phyloP scores from a whole-genome alignment of 2,888 invertebrate species.

The Amphipoea oculea region DNA sequence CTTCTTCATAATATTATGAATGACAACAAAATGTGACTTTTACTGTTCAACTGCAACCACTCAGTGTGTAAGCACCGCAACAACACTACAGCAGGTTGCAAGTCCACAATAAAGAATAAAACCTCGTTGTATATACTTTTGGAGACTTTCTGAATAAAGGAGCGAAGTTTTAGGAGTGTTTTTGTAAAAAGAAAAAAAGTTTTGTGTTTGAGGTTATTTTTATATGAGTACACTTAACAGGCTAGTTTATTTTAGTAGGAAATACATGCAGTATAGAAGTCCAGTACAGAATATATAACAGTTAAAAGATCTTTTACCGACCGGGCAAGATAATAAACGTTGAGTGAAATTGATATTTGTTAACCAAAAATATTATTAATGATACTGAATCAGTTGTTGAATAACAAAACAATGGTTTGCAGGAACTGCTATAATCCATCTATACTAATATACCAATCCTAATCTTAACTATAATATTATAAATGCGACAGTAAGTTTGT shows the following conservation, averaged over 20 bases:
- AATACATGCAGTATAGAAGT: background rate
- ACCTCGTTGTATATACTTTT: constrained; percentile 43
- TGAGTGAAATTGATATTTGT: background rate
- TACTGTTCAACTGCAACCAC: background rate
- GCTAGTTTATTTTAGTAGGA: background rate
- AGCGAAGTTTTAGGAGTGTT: constrained; percentile 1
- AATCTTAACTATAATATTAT: too few species aligned
- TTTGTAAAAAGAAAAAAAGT: background rate
- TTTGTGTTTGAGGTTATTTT: background rate
- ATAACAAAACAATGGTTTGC: background rate
- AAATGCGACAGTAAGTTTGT: too few species aligned
- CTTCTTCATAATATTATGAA: background rate
- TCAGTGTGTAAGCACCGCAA: constrained; percentile 11
- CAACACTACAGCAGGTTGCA: constrained; percentile 12
- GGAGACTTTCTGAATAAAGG: constrained; percentile 19
- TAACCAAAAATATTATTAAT: background rate
- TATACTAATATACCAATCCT: too few species aligned
- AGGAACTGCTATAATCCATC: background rate
- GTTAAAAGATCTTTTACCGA: background rate
- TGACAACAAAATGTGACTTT: background rate
- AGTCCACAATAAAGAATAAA: constrained; percentile 36
- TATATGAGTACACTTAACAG: background rate
- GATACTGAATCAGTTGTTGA: background rate
- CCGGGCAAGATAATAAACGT: background rate
- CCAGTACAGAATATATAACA: too few species aligned